Conservation (phyloP, 2,888 invertebrate species). For the Cheilosia urbana region DNA sequence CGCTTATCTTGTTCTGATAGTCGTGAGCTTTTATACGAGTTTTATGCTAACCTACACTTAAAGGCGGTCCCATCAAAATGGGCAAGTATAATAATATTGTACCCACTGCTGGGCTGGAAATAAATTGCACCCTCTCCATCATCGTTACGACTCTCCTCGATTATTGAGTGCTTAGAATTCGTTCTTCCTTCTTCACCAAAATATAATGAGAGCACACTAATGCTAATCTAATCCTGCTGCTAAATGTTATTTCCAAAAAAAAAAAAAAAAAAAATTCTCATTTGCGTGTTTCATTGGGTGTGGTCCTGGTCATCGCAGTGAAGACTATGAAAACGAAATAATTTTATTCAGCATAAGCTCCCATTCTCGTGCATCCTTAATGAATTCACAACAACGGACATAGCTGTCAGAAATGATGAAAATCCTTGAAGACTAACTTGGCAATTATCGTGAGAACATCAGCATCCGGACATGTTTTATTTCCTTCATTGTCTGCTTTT, state of each 20-base stretch:
- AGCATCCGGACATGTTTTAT: conserved; percentile 38
- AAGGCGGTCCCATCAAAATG: no score
- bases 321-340: background rate
- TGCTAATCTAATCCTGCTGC: background rate
- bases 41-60: no score
- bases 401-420: background rate
- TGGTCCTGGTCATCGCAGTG: background rate
- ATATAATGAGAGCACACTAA: background rate
- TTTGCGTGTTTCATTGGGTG: background rate
- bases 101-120: no score
- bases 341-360: background rate
- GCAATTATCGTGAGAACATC: conserved; percentile 46
- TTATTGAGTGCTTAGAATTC: background rate
- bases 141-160: no score
- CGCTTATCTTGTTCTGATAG: no score
- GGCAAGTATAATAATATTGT: no score
- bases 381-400: conserved; percentile 23
- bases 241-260: background rate
- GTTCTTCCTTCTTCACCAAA: background rate
- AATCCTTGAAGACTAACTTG: conserved; percentile 27
- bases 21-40: no score
- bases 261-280: background rate
- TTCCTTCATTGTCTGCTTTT: background rate
- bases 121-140: no score
- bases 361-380: background rate